Percentiles rank a stretch among this genome's conserved stretches.
phyloP scores from a whole-genome alignment of 2,888 invertebrate species.

The Aricia artaxerxes region DNA sequence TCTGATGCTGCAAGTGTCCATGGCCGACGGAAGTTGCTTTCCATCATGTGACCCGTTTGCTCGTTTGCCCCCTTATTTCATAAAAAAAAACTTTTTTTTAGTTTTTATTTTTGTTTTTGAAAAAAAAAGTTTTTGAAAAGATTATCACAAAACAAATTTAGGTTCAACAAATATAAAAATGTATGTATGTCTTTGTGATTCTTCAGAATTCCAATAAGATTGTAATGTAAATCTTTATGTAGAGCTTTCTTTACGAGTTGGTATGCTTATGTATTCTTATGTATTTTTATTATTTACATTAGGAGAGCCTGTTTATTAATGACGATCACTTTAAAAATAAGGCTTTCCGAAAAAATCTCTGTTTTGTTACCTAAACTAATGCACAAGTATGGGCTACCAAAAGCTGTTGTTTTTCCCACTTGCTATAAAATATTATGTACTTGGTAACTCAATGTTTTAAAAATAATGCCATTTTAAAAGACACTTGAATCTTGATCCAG shows the following conservation, averaged over 20 bases:
- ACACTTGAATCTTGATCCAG: neutral
- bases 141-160: neutral
- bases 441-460: neutral
- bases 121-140: neutral
- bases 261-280: no score
- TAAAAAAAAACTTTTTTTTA: no score
- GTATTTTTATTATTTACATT: neutral
- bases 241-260: neutral
- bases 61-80: no score
- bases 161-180: neutral
- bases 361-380: neutral
- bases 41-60: no score
- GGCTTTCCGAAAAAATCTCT: neutral
- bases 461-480: constrained; percentile 9
- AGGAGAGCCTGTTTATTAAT: neutral
- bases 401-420: neutral
- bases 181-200: neutral
- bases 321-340: neutral
- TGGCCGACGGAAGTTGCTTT: no score
- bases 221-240: neutral
- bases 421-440: neutral
- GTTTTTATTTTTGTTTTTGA: no score
- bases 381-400: neutral
- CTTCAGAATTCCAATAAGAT: neutral
- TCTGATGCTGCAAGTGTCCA: no score